Base-by-base conservation (phyloP, 2,888 invertebrate genomes). In the Stegana nigrithorax region DNA sequence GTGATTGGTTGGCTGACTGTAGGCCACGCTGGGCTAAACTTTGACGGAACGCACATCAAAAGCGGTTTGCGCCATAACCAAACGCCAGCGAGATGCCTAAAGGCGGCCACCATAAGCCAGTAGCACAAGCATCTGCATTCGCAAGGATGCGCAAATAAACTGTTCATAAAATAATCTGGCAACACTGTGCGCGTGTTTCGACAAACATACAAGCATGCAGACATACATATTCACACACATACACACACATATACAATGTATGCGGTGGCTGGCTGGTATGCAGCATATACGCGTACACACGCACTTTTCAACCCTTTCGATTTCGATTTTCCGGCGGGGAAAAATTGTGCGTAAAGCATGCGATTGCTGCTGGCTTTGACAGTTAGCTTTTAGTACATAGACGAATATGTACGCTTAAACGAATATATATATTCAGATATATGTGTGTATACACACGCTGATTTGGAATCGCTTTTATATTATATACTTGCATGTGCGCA, bases 391-490 rank as follows among this genome's bases (percentile, higher is more conserved):
- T 56, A 19, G 7, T 53, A 53, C 44, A 55, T 57, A 26, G 64
- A 39, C 63, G 57, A 65, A 60, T 69, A 57, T 44, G 57, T 57
- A 42, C n/a, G n/a, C 21, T n/a, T 19, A 23, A 36, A 32, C 23
- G 17, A 5, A 27, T 59, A 32, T 21, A 42, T 23, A 42, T 42
- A 39, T 50, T 61, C 60, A 78, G 73, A 63, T 77, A 59, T 50
- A 59, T 57, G 57, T 50, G 42, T 42, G 14, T 27, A n/a, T 27
- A 39, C 78, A 71, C 73, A 79, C 79, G 73, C 63, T 77, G 65
- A 55, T 57, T 29, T 57, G 27, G 58, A n/a, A n/a, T n/a, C n/a
- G n/a, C n/a, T n/a, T n/a, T 44, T 58, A 44, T 7, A 64, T 69
- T 74, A 75, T 27, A 78, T 75, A 68, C 73, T 64, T 67, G 56